Conservation (phyloP, 2,797 vertebrate genomes). For the Cossypha caffra region DNA sequence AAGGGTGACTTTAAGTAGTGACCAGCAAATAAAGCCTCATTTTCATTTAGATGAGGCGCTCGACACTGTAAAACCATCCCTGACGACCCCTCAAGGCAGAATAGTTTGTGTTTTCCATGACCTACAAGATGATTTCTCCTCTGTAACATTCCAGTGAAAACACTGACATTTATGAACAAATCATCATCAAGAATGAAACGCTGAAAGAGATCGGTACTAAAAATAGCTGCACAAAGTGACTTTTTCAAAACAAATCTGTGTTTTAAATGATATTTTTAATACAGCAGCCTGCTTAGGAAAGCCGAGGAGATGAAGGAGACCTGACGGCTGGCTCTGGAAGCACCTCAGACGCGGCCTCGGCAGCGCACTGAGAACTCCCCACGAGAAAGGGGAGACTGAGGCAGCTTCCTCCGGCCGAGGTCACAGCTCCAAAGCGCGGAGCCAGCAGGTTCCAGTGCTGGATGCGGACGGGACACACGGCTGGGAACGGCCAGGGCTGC, state of each 20-base stretch:
- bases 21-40: neutral
- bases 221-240: neutral
- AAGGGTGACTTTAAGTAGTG: neutral
- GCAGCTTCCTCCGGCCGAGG: too few species aligned
- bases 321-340: fast-evolving
- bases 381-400: fast-evolving
- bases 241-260: neutral
- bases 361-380: neutral
- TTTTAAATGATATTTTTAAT: neutral
- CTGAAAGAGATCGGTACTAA: neutral
- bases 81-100: neutral
- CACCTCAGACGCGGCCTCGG: fast-evolving
- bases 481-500: neutral
- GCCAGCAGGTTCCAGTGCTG: fast-evolving
- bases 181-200: neutral
- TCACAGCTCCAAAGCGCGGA: neutral
- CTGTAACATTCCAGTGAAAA: neutral
- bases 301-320: neutral
- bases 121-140: neutral
- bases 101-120: neutral
- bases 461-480: fast-evolving
- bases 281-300: neutral
- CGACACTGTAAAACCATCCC: neutral
- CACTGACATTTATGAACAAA: neutral
- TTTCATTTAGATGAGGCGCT: neutral